phyloP scores from a whole-genome alignment of 2,113 vertebrate genomes.

The Taurulus bubalis region DNA sequence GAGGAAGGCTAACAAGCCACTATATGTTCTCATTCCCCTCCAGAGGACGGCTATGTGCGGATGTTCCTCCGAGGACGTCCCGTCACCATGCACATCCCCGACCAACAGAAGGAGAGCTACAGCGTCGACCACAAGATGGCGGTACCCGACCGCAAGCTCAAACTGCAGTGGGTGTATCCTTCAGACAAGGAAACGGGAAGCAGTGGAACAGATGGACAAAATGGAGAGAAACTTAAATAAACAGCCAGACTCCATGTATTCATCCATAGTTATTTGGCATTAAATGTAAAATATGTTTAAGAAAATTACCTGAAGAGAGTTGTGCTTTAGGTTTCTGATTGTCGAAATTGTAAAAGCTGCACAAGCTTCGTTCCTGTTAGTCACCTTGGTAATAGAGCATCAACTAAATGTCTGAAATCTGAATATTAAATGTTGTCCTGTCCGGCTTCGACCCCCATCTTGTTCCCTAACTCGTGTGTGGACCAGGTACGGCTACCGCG shows the following conservation, averaged over 20 bases:
- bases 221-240: not conserved
- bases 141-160: constrained; percentile 86
- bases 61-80: constrained; percentile 93
- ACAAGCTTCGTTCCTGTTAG: not conserved
- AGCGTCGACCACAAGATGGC: constrained; percentile 86
- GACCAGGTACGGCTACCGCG: constrained; percentile 91
- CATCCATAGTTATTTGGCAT: not conserved
- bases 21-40: not conserved
- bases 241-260: not conserved
- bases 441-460: not conserved
- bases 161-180: constrained; percentile 97
- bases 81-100: constrained; percentile 89
- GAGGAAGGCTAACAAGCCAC: not conserved
- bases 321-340: not conserved
- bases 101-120: constrained; percentile 84
- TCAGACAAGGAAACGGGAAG: constrained; percentile 12
- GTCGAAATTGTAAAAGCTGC: not conserved
- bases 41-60: constrained; percentile 92
- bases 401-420: not conserved
- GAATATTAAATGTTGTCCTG: not conserved
- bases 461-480: constrained; percentile 56
- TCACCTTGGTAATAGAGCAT: not conserved
- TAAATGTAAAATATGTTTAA: not conserved
- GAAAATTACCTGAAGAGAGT: not conserved
- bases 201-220: too few relatives aligned